These are phyloP conservation scores for Elachura formosa DNA, from an alignment of 2,113 vertebrate species.

Conservation along the genomic window DNA sequence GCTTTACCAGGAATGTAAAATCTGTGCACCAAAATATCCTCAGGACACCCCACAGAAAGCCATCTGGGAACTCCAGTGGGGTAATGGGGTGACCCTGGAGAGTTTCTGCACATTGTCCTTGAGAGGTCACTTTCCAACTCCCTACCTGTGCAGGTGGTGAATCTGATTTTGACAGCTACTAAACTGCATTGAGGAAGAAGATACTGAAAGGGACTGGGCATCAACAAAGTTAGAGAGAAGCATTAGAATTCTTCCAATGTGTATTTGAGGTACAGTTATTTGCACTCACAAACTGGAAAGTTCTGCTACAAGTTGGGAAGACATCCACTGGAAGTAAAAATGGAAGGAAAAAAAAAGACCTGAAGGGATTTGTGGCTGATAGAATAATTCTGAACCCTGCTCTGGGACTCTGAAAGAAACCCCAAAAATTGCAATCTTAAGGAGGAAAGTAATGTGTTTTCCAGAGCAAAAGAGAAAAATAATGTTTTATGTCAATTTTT, in stretches of 20 bases:
- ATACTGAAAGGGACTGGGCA: fast-evolving
- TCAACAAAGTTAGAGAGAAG: not conserved
- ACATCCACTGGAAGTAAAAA: not conserved
- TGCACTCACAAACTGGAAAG: not conserved
- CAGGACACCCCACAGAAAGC: not conserved
- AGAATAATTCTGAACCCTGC: not conserved
- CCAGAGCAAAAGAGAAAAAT: not conserved
- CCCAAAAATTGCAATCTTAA: not conserved
- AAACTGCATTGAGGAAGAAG: not conserved
- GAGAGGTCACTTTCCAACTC: not conserved
- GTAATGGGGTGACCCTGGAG: not conserved
- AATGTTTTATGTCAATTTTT: not conserved
- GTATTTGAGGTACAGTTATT: not conserved
- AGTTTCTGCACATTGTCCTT: not conserved
- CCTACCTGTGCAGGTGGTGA: not conserved
- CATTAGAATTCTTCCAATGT: not conserved
- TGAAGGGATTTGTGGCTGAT: not conserved
- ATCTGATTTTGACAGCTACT: not conserved
- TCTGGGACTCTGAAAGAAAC: not conserved
- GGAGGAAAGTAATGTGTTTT: not conserved
- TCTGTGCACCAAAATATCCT: not conserved
- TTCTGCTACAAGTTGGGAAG: not conserved
- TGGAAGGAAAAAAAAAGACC: not conserved
- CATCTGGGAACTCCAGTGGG: not conserved
- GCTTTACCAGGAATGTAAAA: not conserved